phyloP scores from a whole-genome alignment of 2,113 vertebrate genomes.

The Calyptomena viridis region DNA sequence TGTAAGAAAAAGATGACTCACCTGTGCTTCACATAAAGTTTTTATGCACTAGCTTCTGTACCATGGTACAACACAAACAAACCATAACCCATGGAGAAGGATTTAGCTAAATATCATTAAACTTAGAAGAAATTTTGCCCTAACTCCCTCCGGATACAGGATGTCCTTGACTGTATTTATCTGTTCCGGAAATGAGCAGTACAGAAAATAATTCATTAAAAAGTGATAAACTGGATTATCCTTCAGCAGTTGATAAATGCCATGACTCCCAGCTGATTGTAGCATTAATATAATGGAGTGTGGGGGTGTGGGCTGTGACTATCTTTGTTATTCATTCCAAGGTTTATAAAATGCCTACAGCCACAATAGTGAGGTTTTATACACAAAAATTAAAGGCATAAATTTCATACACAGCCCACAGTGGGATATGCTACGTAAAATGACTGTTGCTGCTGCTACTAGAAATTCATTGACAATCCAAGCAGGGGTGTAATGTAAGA shows the following conservation, averaged over 20 bases:
- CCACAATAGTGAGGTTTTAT: slow-evolving; percentile 3
- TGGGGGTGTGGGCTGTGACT: neutral
- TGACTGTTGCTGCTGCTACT: neutral
- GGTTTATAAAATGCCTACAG: slow-evolving; percentile 35
- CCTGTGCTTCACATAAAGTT: neutral
- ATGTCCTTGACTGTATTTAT: slow-evolving; percentile 51
- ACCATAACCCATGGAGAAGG: neutral
- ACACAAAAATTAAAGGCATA: slow-evolving; percentile 48
- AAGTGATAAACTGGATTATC: slow-evolving; percentile 52
- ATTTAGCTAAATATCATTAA: neutral
- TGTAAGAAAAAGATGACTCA: neutral
- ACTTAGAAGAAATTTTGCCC: neutral
- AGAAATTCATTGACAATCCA: slow-evolving; percentile 24
- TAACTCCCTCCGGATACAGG: neutral
- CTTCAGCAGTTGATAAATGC: slow-evolving; percentile 51
- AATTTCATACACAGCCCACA: slow-evolving; percentile 27
- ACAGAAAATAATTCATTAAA: slow-evolving; percentile 60
- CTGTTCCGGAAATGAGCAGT: slow-evolving; percentile 26
- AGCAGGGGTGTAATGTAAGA: neutral
- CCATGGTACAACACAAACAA: neutral
- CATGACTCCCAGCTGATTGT: slow-evolving; percentile 41
- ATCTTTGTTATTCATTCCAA: neutral
- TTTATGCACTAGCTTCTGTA: neutral
- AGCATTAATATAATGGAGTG: slow-evolving; percentile 27
- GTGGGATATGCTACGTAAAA: neutral